Evolutionary conservation across 2,888 invertebrate genomes (phyloP), one percentile per base, ranked within the genome.

Genomic region (Drosophila bunnanda): DNA sequence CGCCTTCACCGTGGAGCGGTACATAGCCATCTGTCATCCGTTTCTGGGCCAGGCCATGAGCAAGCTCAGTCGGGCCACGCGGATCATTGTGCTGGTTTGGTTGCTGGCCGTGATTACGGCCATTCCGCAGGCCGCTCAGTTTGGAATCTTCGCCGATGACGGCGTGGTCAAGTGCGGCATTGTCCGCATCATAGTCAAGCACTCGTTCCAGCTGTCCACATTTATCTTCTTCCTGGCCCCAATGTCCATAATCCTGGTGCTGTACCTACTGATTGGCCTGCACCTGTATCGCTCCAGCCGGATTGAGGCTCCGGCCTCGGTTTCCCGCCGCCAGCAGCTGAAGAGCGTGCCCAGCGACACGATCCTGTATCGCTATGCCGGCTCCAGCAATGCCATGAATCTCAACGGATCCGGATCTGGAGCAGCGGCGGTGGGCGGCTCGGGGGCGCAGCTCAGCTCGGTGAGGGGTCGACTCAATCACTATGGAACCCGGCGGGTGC

Each of bases 141-240:
- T 96, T 83, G 96, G 97, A 5, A 94, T 97, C 15, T 15, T 79
- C 76, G 8, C 50, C 32, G 50, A 50, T 13, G 32, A 15, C 20
- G 92, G 91, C 3, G 75, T 92, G 3, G 90, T 90, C 48, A 90
- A 87, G 54, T 92, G 92, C 65, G 79, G 78, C 1, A 90, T 92
- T 13, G 90, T 92, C 13, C 88, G 91, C 6, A 90, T 92, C 9
- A 91, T 93, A 4, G 82, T 94, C 1, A 76, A 92, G 28, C 93
- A 94, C 79, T 93, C 94, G 0, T 94, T 94, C 83, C 93, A 94
- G 74, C 80, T 94, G n/a, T 94, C 94, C 20, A 95, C 95, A 0
- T 94, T 96, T 86, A 93, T 97, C 80, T 97, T 97, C 92, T 98
- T 98, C 91, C 95, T 97, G 57, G 94, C 95, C n/a, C 97, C 97